These are phyloP conservation scores for Gonocerus acuteangulatus DNA, from an alignment of 2,888 invertebrate species.

Conservation along the genomic window DNA sequence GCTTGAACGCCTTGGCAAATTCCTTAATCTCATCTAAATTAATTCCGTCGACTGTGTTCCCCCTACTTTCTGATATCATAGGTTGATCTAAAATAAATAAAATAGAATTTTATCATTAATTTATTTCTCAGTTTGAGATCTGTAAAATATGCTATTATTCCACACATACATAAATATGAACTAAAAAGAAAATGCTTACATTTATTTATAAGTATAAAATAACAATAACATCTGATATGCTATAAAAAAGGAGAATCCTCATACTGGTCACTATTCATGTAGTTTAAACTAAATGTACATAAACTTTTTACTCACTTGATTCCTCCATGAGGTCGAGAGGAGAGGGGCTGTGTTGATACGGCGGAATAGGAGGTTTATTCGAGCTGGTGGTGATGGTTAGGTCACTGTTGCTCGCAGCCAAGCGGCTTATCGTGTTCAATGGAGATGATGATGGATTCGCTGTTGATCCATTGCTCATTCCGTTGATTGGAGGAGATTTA, in stretches of 20 bases:
- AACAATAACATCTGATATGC: no score
- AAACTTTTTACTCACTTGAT: conserved; percentile 83
- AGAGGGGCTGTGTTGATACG: conserved; percentile 34
- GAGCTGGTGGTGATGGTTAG: conserved; percentile 69
- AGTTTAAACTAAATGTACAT: no score
- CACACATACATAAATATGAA: no score
- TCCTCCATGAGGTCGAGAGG: conserved; percentile 56
- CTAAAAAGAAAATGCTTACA: no score
- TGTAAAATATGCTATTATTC: no score
- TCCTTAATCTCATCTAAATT: conserved; percentile 97
- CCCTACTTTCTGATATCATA: conserved; percentile 86
- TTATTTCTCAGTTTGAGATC: no score
- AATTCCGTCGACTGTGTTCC: conserved; percentile 92
- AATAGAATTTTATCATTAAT: neutral
- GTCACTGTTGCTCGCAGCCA: conserved; percentile 70
- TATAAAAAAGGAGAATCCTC: no score
- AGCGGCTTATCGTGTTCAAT: conserved; percentile 47
- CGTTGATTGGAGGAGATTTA: conserved; percentile 36
- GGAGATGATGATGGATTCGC: conserved; percentile 43
- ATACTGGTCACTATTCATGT: no score
- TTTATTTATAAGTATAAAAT: no score
- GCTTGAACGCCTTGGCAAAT: conserved; percentile 94
- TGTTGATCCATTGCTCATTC: conserved; percentile 40
- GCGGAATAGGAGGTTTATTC: conserved; percentile 49
- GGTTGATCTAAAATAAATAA: conserved; percentile 61